Base-by-base conservation (phyloP, 2,113 vertebrate species). In the Myiozetetes cayanensis region DNA sequence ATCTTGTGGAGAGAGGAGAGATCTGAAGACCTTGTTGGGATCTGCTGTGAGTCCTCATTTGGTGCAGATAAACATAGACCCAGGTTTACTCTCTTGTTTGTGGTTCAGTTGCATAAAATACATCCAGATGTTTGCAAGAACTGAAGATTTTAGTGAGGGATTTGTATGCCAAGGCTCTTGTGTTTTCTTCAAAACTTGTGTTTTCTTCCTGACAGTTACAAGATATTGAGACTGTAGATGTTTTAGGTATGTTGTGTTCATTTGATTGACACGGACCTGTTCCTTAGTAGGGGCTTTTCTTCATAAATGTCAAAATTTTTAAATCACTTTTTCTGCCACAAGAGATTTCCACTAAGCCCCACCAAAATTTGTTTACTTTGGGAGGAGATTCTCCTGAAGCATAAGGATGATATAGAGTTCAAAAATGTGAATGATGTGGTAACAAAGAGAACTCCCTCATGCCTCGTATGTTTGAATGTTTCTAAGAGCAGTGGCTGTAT, bases 301-400 rank as follows among this genome's bases (percentile, higher is more conserved):
- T 90, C 73, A 56, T 44, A 75, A 75, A 66, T 62, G 44, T 39
- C 35, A 5, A 63, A 41, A 8, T 55, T 91, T 83, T 74, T 23
- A 24, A 77, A 83, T 68, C 16, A 9, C 27, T 93, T 82, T 47
- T 14, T 74, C 71, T 93, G 83, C 68, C 20, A 8, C 62, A 25
- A 31, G 94, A 95, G 37, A 92, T 82, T 95, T 93, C 88, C 80
- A 73, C 49, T 75, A 35, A 93, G 83, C 89, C 62, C 83, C 88
- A 95, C 92, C 94, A 96, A 93, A 91, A 85, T 82, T 65, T 91
- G 86, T 97, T 97, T 95, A 82, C 41, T 97, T 89, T 96, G 90
- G 92, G 90, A 97, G 53, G 41, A 93, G 20, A 81, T 46, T 61
- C 68, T 93, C 79, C 88, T 81, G 31, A 84, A 86, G 41, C 70